phyloP scores from a whole-genome alignment of 1,140 invertebrate species.

The Teleogryllus occipitalis region DNA sequence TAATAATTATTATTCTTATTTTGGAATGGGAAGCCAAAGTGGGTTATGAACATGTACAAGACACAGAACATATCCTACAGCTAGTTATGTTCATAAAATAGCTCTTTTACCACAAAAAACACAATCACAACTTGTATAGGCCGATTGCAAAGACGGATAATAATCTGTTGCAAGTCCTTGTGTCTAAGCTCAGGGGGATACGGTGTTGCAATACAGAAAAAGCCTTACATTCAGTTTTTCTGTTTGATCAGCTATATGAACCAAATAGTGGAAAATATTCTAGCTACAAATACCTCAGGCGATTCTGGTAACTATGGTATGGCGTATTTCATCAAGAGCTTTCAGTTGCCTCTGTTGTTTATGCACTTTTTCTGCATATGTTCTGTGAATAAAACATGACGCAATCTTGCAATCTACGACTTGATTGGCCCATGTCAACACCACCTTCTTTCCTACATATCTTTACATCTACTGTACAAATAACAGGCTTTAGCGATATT shows the following conservation, averaged over 20 bases:
- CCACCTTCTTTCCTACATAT: neutral
- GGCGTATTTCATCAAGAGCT: neutral
- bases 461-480: neutral
- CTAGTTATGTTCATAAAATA: neutral
- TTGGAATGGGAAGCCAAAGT: neutral
- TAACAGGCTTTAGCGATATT: neutral
- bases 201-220: neutral
- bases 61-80: neutral
- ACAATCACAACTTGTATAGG: slow-evolving; percentile 7
- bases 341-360: neutral
- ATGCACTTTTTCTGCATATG: neutral
- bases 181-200: neutral
- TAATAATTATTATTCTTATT: neutral
- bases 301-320: neutral
- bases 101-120: neutral
- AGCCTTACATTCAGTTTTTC: neutral
- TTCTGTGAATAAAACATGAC: neutral
- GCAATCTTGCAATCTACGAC: neutral
- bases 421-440: neutral
- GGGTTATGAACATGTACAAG: neutral
- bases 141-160: slow-evolving; percentile 16
- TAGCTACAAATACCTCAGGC: neutral
- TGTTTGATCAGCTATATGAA: neutral
- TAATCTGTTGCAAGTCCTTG: neutral
- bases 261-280: neutral